phyloP scores from a whole-genome alignment of 1,140 invertebrate genomes.

The Zelostemma sp. region DNA sequence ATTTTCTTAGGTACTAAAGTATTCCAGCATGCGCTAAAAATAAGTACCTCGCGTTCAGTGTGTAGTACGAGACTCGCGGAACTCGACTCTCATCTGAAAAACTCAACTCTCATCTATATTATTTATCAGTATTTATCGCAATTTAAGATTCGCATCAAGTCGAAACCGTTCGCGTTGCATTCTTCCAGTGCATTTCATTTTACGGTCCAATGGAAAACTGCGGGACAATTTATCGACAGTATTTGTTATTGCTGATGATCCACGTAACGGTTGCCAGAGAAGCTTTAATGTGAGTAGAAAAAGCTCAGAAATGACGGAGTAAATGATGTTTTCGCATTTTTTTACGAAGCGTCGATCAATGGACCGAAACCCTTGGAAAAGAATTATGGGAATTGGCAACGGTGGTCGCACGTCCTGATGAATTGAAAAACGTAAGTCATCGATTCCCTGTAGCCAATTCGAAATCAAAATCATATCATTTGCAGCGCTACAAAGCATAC shows the following conservation, averaged over 20 bases:
- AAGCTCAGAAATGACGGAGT: neutral
- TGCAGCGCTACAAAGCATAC: constrained; percentile 85
- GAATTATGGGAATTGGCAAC: constrained; percentile 75
- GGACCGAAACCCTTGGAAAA: constrained; percentile 74
- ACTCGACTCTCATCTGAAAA: neutral
- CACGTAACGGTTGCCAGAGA: neutral
- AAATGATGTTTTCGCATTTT: neutral
- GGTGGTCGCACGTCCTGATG: constrained; percentile 73
- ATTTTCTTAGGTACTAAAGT: no score
- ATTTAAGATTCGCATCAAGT: neutral
- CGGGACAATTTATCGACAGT: neutral
- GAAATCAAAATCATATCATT: constrained; percentile 37
- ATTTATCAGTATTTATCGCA: neutral
- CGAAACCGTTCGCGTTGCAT: no score
- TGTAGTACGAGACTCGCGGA: no score
- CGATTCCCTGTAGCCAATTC: constrained; percentile 9
- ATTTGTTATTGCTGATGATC: neutral
- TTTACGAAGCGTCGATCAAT: constrained; percentile 71
- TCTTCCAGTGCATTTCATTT: neutral
- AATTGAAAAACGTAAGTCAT: constrained; percentile 72
- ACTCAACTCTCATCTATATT: neutral
- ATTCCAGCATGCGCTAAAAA: neutral
- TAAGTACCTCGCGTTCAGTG: neutral
- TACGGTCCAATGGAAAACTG: neutral
- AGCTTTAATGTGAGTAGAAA: neutral